These are phyloP conservation scores for Drosophila bipectinata DNA, from an alignment of 1,140 invertebrate genomes.

Conservation along the genomic window DNA sequence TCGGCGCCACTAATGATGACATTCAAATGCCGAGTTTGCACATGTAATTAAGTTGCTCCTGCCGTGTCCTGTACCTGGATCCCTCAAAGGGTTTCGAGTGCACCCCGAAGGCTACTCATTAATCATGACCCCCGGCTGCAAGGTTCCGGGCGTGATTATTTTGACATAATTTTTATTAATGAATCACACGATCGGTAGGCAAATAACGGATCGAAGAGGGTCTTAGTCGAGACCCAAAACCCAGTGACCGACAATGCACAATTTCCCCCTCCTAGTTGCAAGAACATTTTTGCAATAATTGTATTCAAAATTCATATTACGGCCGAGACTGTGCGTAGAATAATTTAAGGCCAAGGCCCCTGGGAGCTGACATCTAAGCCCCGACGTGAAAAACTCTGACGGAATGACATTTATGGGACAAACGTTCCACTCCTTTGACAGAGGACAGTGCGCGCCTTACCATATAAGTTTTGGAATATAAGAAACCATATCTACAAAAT, in stretches of 20 bases:
- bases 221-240: conserved; percentile 22
- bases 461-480: neutral
- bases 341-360: conserved; percentile 66
- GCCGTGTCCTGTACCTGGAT: conserved; percentile 12
- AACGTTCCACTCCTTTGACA: conserved; percentile 74
- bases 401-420: conserved; percentile 79
- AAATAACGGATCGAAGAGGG: conserved; percentile 21
- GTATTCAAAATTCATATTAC: conserved; percentile 81
- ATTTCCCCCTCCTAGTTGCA: conserved; percentile 43
- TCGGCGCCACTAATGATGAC: conserved; percentile 67
- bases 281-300: conserved; percentile 73
- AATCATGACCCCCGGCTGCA: conserved; percentile 34
- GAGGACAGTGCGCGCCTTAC: conserved; percentile 11
- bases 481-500: neutral
- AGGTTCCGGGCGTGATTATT: conserved; percentile 65
- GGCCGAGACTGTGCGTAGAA: conserved; percentile 66
- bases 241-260: conserved; percentile 69
- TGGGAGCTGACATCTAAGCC: conserved; percentile 54
- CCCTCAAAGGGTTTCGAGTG: conserved; percentile 53
- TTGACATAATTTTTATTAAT: conserved; percentile 79
- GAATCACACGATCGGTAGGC: conserved; percentile 31
- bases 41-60: conserved; percentile 65
- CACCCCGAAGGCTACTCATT: conserved; percentile 58
- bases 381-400: conserved; percentile 74
- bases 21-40: conserved; percentile 67